Conservation (phyloP, 2,797 vertebrate genomes). For the Crypturellus tataupa region DNA sequence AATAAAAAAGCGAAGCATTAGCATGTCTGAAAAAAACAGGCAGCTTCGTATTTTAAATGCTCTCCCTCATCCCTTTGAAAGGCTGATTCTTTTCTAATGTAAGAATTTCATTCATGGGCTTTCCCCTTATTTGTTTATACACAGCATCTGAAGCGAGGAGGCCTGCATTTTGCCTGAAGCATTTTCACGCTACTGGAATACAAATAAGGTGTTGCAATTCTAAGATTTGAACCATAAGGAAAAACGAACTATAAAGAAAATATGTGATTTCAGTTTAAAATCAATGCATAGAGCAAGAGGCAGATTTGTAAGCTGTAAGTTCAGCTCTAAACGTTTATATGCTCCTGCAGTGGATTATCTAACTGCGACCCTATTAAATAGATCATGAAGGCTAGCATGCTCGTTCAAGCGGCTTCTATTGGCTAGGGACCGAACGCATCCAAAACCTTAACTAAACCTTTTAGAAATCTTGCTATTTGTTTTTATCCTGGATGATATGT, state of each 20-base stretch:
- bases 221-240: background rate
- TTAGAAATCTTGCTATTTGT: background rate
- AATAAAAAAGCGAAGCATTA: background rate
- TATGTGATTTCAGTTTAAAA: background rate
- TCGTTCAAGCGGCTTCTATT: background rate
- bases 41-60: background rate
- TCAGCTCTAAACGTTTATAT: background rate
- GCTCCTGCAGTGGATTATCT: background rate
- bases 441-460: background rate
- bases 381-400: background rate
- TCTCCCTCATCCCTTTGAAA: background rate
- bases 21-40: accelerated
- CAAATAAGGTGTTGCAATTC: background rate
- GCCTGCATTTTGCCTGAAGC: background rate
- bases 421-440: background rate
- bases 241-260: background rate
- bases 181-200: slow-evolving; percentile 14
- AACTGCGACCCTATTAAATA: slow-evolving; percentile 1
- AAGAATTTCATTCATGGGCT: background rate
- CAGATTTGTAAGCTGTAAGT: background rate
- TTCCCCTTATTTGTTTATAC: background rate
- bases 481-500: background rate
- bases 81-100: background rate
- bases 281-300: background rate
- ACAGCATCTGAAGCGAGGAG: background rate